These are phyloP conservation scores for Homarus gammarus DNA, from an alignment of 2,888 invertebrate species.

Conservation along the genomic window DNA sequence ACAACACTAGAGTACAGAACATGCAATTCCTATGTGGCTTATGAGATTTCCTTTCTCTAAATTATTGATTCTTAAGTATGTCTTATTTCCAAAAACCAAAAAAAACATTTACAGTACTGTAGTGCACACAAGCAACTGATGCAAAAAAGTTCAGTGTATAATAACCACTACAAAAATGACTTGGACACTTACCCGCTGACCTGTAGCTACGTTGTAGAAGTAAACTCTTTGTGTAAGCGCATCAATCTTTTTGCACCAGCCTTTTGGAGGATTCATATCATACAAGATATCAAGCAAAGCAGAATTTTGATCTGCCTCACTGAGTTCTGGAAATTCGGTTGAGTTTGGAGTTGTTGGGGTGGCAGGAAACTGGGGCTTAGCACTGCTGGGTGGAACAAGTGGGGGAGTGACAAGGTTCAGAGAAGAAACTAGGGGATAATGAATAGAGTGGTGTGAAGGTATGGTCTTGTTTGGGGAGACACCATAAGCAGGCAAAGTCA, in stretches of 20 bases:
- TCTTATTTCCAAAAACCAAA: too few relatives aligned
- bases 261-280: slow-evolving; percentile 52
- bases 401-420: slow-evolving; percentile 26
- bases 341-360: slow-evolving; percentile 45
- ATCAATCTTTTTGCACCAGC: slow-evolving; percentile 70
- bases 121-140: too few relatives aligned
- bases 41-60: too few relatives aligned
- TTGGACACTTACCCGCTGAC: slow-evolving; percentile 66
- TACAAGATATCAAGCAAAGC: slow-evolving; percentile 57
- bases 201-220: slow-evolving; percentile 52
- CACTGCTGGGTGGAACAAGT: slow-evolving; percentile 67
- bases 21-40: too few relatives aligned
- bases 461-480: neutral
- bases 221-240: slow-evolving; percentile 59
- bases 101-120: too few relatives aligned
- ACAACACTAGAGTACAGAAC: too few relatives aligned
- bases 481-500: slow-evolving; percentile 1
- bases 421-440: neutral
- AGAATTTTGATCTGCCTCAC: slow-evolving; percentile 21
- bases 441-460: neutral
- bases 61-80: too few relatives aligned
- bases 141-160: too few relatives aligned
- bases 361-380: slow-evolving; percentile 58
- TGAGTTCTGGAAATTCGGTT: slow-evolving; percentile 9
- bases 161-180: neutral